A percentile compares a stretch with the other conserved stretches of the same genome.
Conservation (phyloP, 2,113 vertebrate species). For the Anhinga anhinga region DNA sequence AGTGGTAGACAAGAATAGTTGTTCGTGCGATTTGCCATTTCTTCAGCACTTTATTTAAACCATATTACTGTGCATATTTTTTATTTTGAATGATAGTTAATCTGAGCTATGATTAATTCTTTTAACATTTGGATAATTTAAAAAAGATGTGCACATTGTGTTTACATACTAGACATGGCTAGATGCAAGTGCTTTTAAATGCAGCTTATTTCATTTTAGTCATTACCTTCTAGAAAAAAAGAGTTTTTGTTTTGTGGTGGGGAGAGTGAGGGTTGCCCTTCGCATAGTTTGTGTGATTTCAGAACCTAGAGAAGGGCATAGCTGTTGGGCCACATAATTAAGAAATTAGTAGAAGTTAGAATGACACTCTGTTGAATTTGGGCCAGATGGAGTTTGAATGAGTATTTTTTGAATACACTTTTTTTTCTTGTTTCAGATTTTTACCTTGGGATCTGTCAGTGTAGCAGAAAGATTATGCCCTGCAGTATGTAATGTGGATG, state of each 20-base stretch:
- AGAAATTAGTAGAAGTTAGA: not conserved
- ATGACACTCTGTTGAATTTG: not conserved
- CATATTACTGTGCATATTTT: not conserved
- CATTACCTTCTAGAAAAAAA: not conserved
- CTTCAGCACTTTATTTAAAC: constrained; percentile 40
- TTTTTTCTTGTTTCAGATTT: not conserved
- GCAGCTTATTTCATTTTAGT: not conserved
- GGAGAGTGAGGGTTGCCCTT: not conserved
- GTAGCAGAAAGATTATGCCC: not conserved
- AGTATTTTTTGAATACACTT: not conserved
- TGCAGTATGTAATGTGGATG: not conserved
- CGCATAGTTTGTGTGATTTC: not conserved
- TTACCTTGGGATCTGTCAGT: not conserved
- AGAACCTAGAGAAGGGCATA: not conserved
- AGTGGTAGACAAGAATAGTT: constrained; percentile 29
- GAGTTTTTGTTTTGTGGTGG: not conserved
- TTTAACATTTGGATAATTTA: not conserved
- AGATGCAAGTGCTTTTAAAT: not conserved
- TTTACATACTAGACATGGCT: not conserved
- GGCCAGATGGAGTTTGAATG: not conserved
- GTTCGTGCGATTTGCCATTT: constrained; percentile 23
- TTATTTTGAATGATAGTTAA: constrained; percentile 25
- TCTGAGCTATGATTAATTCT: constrained; percentile 26
- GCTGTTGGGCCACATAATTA: not conserved
- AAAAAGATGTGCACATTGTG: not conserved